phyloP scores from a whole-genome alignment of 1,140 invertebrate species.

The Aphelinus certus region DNA sequence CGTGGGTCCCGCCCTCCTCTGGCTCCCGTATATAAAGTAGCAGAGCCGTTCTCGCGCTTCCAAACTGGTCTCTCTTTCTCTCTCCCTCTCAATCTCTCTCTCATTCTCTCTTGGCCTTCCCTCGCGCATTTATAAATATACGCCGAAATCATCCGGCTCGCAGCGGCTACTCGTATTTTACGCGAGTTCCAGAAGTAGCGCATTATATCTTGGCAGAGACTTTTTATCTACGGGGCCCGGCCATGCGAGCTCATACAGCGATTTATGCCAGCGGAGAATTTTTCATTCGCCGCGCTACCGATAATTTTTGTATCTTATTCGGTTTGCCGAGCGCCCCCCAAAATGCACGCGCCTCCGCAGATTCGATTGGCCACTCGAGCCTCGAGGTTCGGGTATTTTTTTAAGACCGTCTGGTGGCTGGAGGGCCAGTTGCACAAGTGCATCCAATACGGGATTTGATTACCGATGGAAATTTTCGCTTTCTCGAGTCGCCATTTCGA shows the following conservation, averaged over 20 bases:
- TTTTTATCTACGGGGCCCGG: constrained; percentile 18
- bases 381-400: too few species aligned
- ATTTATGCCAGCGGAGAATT: too few species aligned
- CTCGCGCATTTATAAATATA: constrained; percentile 5
- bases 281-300: too few species aligned
- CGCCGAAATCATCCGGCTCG: constrained; percentile 17
- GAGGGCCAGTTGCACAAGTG: too few species aligned
- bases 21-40: constrained; percentile 47
- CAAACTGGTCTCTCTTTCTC: constrained; percentile 17
- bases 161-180: constrained; percentile 31
- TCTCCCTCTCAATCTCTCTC: not conserved
- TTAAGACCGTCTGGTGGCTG: too few species aligned
- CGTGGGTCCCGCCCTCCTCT: constrained; percentile 45
- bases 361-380: too few species aligned
- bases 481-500: too few species aligned
- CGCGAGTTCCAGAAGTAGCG: not conserved
- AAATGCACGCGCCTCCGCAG: too few species aligned
- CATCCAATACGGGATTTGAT: too few species aligned
- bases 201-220: constrained; percentile 17
- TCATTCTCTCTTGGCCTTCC: not conserved
- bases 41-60: not conserved
- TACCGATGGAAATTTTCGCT: too few species aligned
- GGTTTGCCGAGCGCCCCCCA: too few species aligned
- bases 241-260: constrained; percentile 2
- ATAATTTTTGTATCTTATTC: too few species aligned